Evolutionary conservation across 2,113 vertebrate species (phyloP), one percentile per base, ranked within the genome.

Genomic region (Cervus canadensis): DNA sequence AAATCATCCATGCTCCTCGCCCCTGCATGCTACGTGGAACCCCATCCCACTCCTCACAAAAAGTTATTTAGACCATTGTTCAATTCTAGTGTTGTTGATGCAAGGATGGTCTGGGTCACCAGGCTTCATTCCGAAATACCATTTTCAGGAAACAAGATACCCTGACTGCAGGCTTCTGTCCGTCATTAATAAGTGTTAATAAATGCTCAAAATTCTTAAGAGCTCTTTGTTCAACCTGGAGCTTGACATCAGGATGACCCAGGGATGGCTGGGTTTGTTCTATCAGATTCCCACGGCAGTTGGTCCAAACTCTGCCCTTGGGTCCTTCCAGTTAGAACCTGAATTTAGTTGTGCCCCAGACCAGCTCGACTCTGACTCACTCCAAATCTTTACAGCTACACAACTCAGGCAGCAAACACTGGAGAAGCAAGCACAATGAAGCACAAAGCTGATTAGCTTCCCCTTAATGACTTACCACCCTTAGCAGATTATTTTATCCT

Each of bases 261-360:
- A 1, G 0, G 1, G 45, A 23, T 2, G 43, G n/a, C 21, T 2
- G 0, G 40, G 50, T 1, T 13, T 8, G 0, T 33, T 23, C 45
- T 9, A 2, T 14, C 17, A 13, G 1, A 3, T 8, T 28, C 56
- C 21, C 26, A 14, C 0, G 2, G 21, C 5, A 2, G 33, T 4
- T 9, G 45, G 59, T 15, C 50, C 11, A 26, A 11, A 25, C 19
- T 0, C 2, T 23, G 48, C 62, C 36, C 21, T 45, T 19, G 36
- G 28, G 36, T 28, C 60, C 54, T 82, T 7, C 6, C 11, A 19
- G 62, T 30, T 10, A 8, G 84, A 67, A 40, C 28, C 6, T 5
- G 45, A 26, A 48, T 2, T 19, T 1, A 8, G 71, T 57, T 26
- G 15, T 2, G 36, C 33, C 43, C 50, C 13, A 21, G 28, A 54